Conservation (phyloP, 1,140 invertebrate genomes). For the Berghia stephanieae region DNA sequence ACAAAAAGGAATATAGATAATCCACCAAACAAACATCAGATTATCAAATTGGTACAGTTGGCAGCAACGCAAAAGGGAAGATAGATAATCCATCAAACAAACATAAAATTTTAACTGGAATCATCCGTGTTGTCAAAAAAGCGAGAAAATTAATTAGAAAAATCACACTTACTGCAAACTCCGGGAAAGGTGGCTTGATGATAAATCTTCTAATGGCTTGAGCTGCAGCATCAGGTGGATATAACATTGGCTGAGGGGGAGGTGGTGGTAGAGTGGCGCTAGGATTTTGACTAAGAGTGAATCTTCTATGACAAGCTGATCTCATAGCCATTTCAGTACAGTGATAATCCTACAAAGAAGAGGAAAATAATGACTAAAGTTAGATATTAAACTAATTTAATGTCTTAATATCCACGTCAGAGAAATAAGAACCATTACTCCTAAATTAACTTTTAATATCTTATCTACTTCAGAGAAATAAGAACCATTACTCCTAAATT, state of each 20-base stretch:
- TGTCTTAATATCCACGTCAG: too few species aligned
- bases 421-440: too few species aligned
- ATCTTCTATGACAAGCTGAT: conserved; percentile 46
- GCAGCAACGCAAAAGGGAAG: too few species aligned
- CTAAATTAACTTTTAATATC: too few species aligned
- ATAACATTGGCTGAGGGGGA: conserved; percentile 47
- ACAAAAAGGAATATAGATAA: too few species aligned
- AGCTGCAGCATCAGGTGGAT: conserved; percentile 63
- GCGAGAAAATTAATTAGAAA: neutral
- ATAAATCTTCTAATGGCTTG: conserved; percentile 62
- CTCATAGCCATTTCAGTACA: conserved; percentile 58
- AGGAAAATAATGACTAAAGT: neutral
- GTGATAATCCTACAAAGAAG: conserved; percentile 56
- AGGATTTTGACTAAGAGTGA: conserved; percentile 41
- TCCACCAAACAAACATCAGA: too few species aligned
- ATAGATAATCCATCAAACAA: too few species aligned
- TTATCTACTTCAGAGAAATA: too few species aligned
- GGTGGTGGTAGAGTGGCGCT: conserved; percentile 33
- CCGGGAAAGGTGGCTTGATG: conserved; percentile 56
- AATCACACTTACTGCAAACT: conserved; percentile 54
- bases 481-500: too few species aligned
- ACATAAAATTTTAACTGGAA: neutral
- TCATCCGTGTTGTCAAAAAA: neutral
- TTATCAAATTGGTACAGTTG: too few species aligned
- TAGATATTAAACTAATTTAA: too few species aligned